These are phyloP conservation scores for Channa striata DNA, from an alignment of 2,797 vertebrate genomes.

Conservation along the genomic window DNA sequence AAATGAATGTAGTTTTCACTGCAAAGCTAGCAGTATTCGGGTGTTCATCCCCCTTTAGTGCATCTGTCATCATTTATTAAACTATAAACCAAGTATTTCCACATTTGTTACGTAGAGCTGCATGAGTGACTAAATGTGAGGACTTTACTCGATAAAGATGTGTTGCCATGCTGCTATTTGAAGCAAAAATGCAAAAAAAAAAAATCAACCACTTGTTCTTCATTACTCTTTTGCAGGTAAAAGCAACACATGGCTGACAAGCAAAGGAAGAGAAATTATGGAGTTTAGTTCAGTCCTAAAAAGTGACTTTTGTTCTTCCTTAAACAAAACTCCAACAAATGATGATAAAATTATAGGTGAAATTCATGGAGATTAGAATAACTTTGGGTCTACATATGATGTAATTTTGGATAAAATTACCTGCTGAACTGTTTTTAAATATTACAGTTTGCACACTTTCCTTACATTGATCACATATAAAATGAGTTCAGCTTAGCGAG, in stretches of 20 bases:
- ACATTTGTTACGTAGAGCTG: slow-evolving; percentile 18
- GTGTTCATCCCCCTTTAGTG: too few species aligned
- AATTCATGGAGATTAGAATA: neutral
- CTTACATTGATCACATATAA: slow-evolving; percentile 29
- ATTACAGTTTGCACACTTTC: slow-evolving; percentile 8
- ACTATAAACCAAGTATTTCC: neutral
- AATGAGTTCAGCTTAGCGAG: slow-evolving; percentile 20
- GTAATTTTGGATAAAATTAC: neutral
- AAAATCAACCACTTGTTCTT: slow-evolving; percentile 22
- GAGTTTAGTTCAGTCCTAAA: slow-evolving; percentile 16
- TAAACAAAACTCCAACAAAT: slow-evolving; percentile 12
- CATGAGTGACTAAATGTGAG: slow-evolving; percentile 5
- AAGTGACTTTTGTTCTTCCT: neutral
- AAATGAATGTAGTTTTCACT: too few species aligned
- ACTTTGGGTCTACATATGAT: neutral
- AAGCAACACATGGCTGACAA: slow-evolving; percentile 1
- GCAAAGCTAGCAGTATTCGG: too few species aligned
- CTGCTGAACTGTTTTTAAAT: slow-evolving; percentile 21
- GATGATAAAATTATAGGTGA: neutral
- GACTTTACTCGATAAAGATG: slow-evolving; percentile 27
- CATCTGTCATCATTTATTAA: neutral
- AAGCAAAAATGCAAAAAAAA: slow-evolving; percentile 6
- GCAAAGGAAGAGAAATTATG: neutral
- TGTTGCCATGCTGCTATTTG: slow-evolving; percentile 7
- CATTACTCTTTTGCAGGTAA: slow-evolving; percentile 20